These are phyloP conservation scores for Agrypnus murinus DNA, from an alignment of 2,888 invertebrate species.

Conservation along the genomic window DNA sequence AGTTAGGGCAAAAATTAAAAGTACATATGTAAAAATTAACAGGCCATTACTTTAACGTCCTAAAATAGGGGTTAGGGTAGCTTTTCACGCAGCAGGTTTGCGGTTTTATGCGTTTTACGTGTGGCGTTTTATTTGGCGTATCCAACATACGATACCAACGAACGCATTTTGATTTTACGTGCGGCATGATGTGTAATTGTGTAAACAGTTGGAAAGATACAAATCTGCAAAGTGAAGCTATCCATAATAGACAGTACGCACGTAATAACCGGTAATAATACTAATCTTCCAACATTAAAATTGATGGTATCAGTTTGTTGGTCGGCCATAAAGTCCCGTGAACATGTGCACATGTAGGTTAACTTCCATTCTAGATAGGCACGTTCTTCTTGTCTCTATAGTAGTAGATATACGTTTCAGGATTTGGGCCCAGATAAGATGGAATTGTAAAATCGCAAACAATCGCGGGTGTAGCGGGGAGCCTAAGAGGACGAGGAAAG, in stretches of 20 bases:
- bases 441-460: constrained; percentile 43
- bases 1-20: too few species aligned
- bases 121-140: constrained; percentile 15
- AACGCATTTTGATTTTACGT: constrained; percentile 28
- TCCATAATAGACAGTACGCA: constrained; percentile 46
- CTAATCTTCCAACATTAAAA: constrained; percentile 37
- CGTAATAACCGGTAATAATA: constrained; percentile 42
- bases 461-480: constrained; percentile 33
- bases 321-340: constrained; percentile 24
- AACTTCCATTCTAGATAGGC: constrained; percentile 30
- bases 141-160: too few species aligned
- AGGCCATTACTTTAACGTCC: too few species aligned
- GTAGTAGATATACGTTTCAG: constrained; percentile 31
- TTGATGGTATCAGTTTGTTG: constrained; percentile 38
- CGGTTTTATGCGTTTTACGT: constrained; percentile 9
- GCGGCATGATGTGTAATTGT: constrained; percentile 35
- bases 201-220: constrained; percentile 41
- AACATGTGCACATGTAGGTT: constrained; percentile 35
- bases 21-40: too few species aligned
- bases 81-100: not conserved
- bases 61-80: too few species aligned
- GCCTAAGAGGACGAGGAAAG: too few species aligned
- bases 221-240: constrained; percentile 36
- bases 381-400: constrained; percentile 5
- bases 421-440: constrained; percentile 33